phyloP scores from a whole-genome alignment of 1,140 invertebrate species.

The Cepaea nemoralis region DNA sequence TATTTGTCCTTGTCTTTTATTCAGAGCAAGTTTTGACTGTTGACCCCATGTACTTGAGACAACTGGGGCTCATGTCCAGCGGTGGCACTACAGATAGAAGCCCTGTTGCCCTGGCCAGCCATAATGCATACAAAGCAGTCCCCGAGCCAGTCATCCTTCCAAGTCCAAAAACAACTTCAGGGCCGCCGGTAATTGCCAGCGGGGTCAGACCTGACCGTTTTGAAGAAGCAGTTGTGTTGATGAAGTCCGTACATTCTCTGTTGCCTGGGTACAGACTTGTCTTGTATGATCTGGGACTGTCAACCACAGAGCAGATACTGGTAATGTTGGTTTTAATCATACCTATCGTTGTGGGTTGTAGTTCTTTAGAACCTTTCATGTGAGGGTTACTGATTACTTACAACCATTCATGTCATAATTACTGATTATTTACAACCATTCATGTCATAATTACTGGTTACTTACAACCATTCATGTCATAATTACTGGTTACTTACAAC shows the following conservation, averaged over 20 bases:
- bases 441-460: too few species aligned
- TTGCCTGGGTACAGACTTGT: conserved; percentile 84
- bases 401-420: too few species aligned
- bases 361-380: too few species aligned
- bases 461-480: too few species aligned
- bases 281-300: conserved; percentile 86
- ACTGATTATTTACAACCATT: too few species aligned
- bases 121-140: not conserved
- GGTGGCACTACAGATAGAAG: not conserved
- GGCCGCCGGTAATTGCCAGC: conserved; percentile 68
- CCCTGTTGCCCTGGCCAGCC: not conserved
- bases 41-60: conserved; percentile 39
- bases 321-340: too few species aligned
- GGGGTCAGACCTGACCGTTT: conserved; percentile 63
- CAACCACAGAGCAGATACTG: conserved; percentile 78
- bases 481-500: too few species aligned
- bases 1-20: not conserved
- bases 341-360: too few species aligned
- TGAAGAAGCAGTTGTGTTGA: conserved; percentile 74
- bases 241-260: conserved; percentile 81
- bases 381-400: too few species aligned
- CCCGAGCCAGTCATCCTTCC: conserved; percentile 22
- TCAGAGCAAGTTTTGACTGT: conserved; percentile 35
- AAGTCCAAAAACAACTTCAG: conserved; percentile 30
- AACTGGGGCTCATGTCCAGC: conserved; percentile 31